Evolutionary conservation across 2,797 vertebrate genomes (phyloP), one percentile per base, ranked within the genome.

Genomic region (Peromyscus eremicus): DNA sequence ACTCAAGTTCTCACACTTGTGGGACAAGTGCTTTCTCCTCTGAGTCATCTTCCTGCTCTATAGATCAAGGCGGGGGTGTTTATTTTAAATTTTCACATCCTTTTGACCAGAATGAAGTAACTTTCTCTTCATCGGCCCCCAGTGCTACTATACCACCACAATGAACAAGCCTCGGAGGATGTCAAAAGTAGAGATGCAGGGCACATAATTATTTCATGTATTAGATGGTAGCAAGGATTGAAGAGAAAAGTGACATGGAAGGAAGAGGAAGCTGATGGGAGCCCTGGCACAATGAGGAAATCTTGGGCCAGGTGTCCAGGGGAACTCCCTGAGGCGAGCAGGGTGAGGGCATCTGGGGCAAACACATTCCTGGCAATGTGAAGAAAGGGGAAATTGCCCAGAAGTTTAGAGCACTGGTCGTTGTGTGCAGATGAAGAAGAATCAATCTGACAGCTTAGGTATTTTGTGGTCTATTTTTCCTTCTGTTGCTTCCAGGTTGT

Each of bases 401-500:
- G n/a, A 91, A 37, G 46, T 37, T 57, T 16, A 32, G 80, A 84
- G 46, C 90, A n/a, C 43, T 46, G 23, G 55, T n/a, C 14, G 57
- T 13, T 13, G 4, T n/a, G 25, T 49, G 55, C 5, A 5, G 23
- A n/a, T 49, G 68, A 89, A 12, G n/a, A n/a, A 92, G 46, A 94
- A 85, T 62, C 88, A 76, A 60, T 40, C 16, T 64, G 79, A 84
- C 29, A 77, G 66, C 75, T 77, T 91, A 75, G 16, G 37, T 91
- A 64, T 66, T 90, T 83, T 80, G 27, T 82, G 76, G 82, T 37
- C 60, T 40, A 85, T 19, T 94, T 95, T 88, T 49, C 49, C 83
- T 89, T 91, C 43, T 91, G 49, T 62, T 84, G 62, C 82, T 43
- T 87, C 75, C 62, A 92, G 87, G 27, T 83, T 97, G 88, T 94